Conservation (phyloP, 2,888 invertebrate genomes). For the Glaucopsyche alexis region DNA sequence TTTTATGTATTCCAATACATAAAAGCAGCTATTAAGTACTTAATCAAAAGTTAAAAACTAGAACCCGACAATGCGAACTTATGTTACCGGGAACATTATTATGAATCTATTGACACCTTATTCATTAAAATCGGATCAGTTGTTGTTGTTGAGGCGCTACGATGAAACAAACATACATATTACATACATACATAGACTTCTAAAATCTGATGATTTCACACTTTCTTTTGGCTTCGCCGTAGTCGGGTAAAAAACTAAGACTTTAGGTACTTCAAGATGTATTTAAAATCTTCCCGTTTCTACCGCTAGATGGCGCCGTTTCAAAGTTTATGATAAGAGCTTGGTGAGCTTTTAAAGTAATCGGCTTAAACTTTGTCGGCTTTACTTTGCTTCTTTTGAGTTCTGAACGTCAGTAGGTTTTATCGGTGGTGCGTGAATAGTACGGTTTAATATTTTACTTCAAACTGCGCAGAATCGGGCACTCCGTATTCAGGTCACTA, state of each 20-base stretch:
- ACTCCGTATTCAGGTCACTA: constrained; percentile 11
- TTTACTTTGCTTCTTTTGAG: constrained; percentile 41
- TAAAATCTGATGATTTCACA: no score
- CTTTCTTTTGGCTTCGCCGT: no score
- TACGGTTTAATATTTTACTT: constrained; percentile 29
- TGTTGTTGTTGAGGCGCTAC: no score
- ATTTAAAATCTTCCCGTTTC: constrained; percentile 12
- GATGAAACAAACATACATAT: no score
- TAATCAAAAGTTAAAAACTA: no score
- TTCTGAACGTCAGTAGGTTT: constrained; percentile 40
- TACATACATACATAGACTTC: no score
- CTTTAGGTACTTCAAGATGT: not conserved
- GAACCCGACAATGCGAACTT: no score
- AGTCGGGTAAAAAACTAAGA: not conserved
- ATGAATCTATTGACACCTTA: no score
- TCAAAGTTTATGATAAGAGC: constrained; percentile 48
- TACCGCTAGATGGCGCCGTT: constrained; percentile 45
- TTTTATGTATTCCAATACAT: no score
- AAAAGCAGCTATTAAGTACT: not conserved
- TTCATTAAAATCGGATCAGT: no score
- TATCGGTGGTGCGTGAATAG: constrained; percentile 39
- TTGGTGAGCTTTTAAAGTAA: constrained; percentile 63
- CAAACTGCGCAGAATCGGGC: not conserved
- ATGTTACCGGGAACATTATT: no score
- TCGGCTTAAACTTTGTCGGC: constrained; percentile 55